These are phyloP conservation scores for Dynastes grantii DNA, from an alignment of 2,888 invertebrate species.

Conservation along the genomic window DNA sequence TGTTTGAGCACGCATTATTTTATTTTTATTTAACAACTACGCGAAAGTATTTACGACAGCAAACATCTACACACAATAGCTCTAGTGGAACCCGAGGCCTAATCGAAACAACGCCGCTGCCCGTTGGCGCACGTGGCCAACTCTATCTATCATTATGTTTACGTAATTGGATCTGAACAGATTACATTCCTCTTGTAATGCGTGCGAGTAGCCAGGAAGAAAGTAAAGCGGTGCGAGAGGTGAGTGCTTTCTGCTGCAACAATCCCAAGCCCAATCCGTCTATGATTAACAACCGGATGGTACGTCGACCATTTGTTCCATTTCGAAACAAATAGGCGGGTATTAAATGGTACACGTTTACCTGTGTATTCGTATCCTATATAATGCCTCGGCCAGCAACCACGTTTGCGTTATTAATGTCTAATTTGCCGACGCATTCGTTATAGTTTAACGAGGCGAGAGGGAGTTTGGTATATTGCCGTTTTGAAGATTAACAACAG, in stretches of 20 bases:
- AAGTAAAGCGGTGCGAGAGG: not conserved
- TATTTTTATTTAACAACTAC: too few relatives aligned
- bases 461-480: constrained; percentile 3
- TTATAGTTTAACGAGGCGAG: not conserved
- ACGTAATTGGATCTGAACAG: too few relatives aligned
- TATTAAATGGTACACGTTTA: not conserved
- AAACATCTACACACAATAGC: too few relatives aligned
- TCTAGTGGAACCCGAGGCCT: too few relatives aligned
- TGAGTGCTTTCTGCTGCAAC: not conserved
- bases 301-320: not conserved
- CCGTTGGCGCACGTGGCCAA: too few relatives aligned
- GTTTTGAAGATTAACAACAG: constrained; percentile 2
- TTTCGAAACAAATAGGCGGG: constrained; percentile 10
- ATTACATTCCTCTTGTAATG: too few relatives aligned
- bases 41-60: too few relatives aligned
- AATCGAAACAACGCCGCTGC: too few relatives aligned
- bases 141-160: too few relatives aligned
- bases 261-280: not conserved
- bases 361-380: not conserved
- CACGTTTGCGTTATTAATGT: constrained; percentile 8
- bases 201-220: too few relatives aligned
- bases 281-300: not conserved
- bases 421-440: constrained; percentile 3
- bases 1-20: too few relatives aligned
- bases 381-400: too few relatives aligned